Conservation (phyloP, 2,888 invertebrate genomes). For the Netelia fuscicornis region DNA sequence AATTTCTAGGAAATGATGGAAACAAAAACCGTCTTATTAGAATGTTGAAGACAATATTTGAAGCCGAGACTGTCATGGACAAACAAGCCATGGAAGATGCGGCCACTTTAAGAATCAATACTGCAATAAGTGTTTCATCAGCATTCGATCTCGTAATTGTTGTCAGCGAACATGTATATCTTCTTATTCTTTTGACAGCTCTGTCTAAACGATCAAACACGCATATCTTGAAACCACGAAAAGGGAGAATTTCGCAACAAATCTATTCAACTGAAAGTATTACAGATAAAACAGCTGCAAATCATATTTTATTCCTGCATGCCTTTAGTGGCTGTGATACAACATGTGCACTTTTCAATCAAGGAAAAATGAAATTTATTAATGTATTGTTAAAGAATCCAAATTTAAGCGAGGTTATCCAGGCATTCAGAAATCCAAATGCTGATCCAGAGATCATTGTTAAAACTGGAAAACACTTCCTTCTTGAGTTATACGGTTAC, state of each 20-base stretch:
- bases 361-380: too few relatives aligned
- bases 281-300: slow-evolving; percentile 10
- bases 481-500: slow-evolving; percentile 60
- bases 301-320: slow-evolving; percentile 56
- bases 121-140: slow-evolving; percentile 60
- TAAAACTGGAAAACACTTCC: slow-evolving; percentile 68
- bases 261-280: slow-evolving; percentile 29
- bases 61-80: slow-evolving; percentile 62
- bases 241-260: slow-evolving; percentile 29
- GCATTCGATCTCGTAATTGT: slow-evolving; percentile 47
- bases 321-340: slow-evolving; percentile 59
- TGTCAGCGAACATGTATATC: slow-evolving; percentile 68
- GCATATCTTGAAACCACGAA: slow-evolving; percentile 33
- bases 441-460: slow-evolving; percentile 67
- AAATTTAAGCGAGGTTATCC: too few relatives aligned
- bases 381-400: too few relatives aligned
- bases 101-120: slow-evolving; percentile 66
- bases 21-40: slow-evolving; percentile 56
- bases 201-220: background rate
- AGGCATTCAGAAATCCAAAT: slow-evolving; percentile 67
- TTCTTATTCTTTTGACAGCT: slow-evolving; percentile 57
- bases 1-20: slow-evolving; percentile 67
- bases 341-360: too few relatives aligned
- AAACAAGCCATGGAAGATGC: slow-evolving; percentile 72
- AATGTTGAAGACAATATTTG: slow-evolving; percentile 69